Evolutionary conservation across 2,888 invertebrate genomes (phyloP), one percentile per base, ranked within the genome.

Genomic region (Nephrotoma flavescens): DNA sequence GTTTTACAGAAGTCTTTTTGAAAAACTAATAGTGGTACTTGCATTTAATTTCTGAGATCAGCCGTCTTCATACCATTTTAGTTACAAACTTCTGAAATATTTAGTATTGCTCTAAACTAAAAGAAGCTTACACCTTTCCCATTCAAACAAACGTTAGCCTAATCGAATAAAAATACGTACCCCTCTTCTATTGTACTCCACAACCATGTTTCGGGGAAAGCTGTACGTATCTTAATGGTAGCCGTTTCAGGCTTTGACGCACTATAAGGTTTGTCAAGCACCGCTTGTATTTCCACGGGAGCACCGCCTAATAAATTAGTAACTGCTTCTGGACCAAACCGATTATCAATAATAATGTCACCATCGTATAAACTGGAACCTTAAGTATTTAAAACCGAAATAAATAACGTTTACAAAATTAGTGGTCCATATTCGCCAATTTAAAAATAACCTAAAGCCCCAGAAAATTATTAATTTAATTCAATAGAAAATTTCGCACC

Each of bases 131-230:
- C 31, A 2, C 31, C 31, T 31, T 31, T 31, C 31, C 31, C 31
- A 3, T 31, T 44, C 44, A 44, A 11, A 47, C 9, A 83, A 83
- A 83, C 31, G 19, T 31, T 83, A 31, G 31, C 31, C 83, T 31
- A 83, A 2, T 12, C 11, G 3, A 31, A 31, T 83, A 12, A 83
- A 41, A 83, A 83, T 83, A 87, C 87, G 86, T 41, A 83, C 86
- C 87, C 84, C 19, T 42, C 92, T 87, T 93, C 92, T 89, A 92
- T 90, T 90, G 92, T 91, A 89, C 93, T 92, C 94, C 94, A 95
- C 89, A 95, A 92, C 94, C 95, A 95, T 88, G 94, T 94, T 92
- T 95, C 94, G 87, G 94, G 94, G 90, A 95, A 95, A 90, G 93
- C 90, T 90, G 92, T 93, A 90, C 94, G 92, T 87, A 94, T 92